Conservation (phyloP, 2,797 vertebrate species). For the Trachops cirrhosus region DNA sequence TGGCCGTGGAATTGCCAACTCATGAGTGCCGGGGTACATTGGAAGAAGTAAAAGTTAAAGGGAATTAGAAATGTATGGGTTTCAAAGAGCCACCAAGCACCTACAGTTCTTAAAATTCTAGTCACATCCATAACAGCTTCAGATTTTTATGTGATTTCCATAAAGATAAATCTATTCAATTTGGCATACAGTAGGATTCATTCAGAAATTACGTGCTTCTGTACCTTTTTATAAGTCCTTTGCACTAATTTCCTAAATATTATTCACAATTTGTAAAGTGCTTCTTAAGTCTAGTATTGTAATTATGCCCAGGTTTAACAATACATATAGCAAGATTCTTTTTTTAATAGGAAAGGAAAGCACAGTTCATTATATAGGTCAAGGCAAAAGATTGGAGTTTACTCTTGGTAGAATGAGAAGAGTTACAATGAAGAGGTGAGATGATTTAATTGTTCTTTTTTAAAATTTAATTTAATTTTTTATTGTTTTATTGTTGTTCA, state of each 20-base stretch:
- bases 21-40: not conserved
- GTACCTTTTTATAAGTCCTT: not conserved
- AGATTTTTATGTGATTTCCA: not conserved
- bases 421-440: constrained; percentile 63
- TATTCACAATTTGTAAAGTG: constrained; percentile 17
- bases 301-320: constrained; percentile 25
- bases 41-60: not conserved
- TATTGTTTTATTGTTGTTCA: no score
- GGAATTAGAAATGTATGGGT: not conserved
- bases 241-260: constrained; percentile 28
- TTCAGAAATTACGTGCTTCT: constrained; percentile 28
- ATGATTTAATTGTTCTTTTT: constrained; percentile 67
- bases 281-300: not conserved
- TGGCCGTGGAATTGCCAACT: not conserved
- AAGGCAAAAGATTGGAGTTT: constrained; percentile 43
- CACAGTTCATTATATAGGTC: not conserved
- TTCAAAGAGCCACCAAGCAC: not conserved
- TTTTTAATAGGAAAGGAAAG: not conserved
- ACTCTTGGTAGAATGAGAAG: constrained; percentile 38
- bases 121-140: not conserved
- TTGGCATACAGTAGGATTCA: not conserved
- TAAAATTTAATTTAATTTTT: constrained; percentile 4
- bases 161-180: constrained; percentile 38
- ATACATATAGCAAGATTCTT: not conserved
- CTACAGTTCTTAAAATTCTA: constrained; percentile 31